Evolutionary conservation across 2,797 vertebrate species (phyloP), one percentile per base, ranked within the genome.

Genomic region (Alfaro cultratus): DNA sequence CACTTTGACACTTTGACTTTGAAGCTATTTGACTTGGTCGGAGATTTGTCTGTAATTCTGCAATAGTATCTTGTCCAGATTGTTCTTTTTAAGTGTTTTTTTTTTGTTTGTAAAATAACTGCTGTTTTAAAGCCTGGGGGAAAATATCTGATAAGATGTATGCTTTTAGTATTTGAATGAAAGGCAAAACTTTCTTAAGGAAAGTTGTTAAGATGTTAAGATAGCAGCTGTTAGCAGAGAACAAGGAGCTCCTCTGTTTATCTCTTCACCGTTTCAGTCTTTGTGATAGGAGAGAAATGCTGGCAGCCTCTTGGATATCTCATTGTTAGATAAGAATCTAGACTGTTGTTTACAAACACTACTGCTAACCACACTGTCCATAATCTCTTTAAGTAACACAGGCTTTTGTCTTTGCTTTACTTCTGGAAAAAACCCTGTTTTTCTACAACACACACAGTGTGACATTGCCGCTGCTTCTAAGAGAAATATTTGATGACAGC

Each of bases 361-460:
- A 1, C 29, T 36, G 31, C 60, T 36, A 36, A 64, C 60, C 31
- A 64, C 60, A 8, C 15, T 64, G 31, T 36, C 18, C 34, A 15
- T 64, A 36, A 36, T 21, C 62, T 36, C 16, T 8, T 64, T 36
- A 64, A 36, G 31, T 64, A 36, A 36, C 62, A 34, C 31, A 34
- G 16, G 18, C 62, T 36, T 36, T 62, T 62, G 11, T 62, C 13
- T 62, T 31, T 64, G 62, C 29, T 64, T 36, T 34, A 21, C 34
- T 4, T 53, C 34, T 31, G 34, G 62, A 64, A 21, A 36, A 36
- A 64, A 21, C 31, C 11, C 15, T 36, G 34, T 23, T 39, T 67
- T 67, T 36, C 64, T 23, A 39, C 64, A 11, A 68, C 34, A 67
- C 60, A 64, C 64, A 67, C 60, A 64, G 60, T 64, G 31, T 41